Percentiles rank a stretch among this genome's conserved stretches.
phyloP scores from a whole-genome alignment of 1,140 invertebrate species.

The Drosophila pachea region DNA sequence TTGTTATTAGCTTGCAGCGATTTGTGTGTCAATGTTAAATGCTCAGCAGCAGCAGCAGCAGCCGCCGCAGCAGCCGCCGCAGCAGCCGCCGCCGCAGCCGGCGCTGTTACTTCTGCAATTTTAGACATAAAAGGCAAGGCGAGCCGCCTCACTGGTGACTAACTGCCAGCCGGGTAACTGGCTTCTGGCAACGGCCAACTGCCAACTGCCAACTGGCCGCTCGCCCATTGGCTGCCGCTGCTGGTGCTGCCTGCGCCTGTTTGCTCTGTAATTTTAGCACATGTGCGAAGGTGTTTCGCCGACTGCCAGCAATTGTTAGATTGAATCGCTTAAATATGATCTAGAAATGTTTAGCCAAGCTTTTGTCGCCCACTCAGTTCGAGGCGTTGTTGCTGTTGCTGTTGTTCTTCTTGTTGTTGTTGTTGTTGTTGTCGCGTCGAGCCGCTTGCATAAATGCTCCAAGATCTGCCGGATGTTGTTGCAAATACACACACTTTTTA shows the following conservation, averaged over 20 bases:
- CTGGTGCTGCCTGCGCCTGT: constrained; percentile 36
- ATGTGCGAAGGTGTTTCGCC: constrained; percentile 73
- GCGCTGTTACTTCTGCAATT: constrained; percentile 75
- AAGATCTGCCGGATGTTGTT: constrained; percentile 70
- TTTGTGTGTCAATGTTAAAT: constrained; percentile 78
- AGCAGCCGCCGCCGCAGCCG: no score
- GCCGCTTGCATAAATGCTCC: constrained; percentile 47
- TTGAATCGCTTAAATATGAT: constrained; percentile 72
- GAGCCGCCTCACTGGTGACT: constrained; percentile 47
- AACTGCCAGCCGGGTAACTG: constrained; percentile 25
- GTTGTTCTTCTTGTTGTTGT: no score
- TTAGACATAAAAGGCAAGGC: constrained; percentile 77
- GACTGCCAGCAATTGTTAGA: constrained; percentile 59
- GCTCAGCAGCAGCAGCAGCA: constrained; percentile 49
- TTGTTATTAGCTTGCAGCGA: constrained; percentile 51
- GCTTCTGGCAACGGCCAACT: constrained; percentile 29
- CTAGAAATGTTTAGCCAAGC: constrained; percentile 66
- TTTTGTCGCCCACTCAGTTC: constrained; percentile 67
- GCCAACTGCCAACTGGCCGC: constrained; percentile 37
- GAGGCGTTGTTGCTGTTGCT: no score
- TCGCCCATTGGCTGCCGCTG: no score
- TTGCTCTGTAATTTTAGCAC: constrained; percentile 68
- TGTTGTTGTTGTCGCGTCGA: constrained; percentile 44
- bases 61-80: constrained; percentile 21
- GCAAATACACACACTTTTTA: constrained; percentile 3